phyloP scores from a whole-genome alignment of 2,797 vertebrate species.

The Sebastes hubbsi region DNA sequence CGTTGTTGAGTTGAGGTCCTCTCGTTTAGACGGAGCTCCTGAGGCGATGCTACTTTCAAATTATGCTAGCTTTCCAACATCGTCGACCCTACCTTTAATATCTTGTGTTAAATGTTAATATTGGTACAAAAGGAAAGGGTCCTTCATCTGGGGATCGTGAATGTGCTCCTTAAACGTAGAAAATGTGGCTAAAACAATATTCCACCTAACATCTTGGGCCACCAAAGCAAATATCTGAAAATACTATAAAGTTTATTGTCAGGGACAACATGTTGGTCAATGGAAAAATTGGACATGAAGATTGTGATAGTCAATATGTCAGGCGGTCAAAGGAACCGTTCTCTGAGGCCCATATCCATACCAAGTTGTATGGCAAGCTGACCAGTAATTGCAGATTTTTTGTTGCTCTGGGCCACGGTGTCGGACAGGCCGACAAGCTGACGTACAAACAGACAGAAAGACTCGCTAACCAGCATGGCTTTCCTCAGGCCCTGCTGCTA shows the following conservation, averaged over 20 bases:
- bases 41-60: too few relatives aligned
- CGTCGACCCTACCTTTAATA: too few relatives aligned
- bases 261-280: not conserved
- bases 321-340: not conserved
- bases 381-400: not conserved
- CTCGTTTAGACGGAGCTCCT: too few relatives aligned
- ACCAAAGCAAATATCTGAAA: not conserved
- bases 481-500: not conserved
- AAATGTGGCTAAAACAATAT: not conserved
- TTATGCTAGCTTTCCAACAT: too few relatives aligned
- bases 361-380: not conserved
- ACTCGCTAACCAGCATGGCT: not conserved
- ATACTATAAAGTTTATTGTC: not conserved
- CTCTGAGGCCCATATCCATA: not conserved
- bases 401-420: not conserved
- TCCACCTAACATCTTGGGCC: not conserved
- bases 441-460: not conserved
- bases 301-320: not conserved
- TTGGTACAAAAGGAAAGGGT: not conserved
- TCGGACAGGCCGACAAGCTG: not conserved
- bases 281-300: not conserved
- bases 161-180: not conserved
- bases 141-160: not conserved
- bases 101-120: not conserved
- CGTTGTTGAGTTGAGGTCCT: too few relatives aligned